Evolutionary conservation across 2,888 invertebrate genomes (phyloP), one percentile per base, ranked within the genome.

Genomic region (Andrena trimmerana): DNA sequence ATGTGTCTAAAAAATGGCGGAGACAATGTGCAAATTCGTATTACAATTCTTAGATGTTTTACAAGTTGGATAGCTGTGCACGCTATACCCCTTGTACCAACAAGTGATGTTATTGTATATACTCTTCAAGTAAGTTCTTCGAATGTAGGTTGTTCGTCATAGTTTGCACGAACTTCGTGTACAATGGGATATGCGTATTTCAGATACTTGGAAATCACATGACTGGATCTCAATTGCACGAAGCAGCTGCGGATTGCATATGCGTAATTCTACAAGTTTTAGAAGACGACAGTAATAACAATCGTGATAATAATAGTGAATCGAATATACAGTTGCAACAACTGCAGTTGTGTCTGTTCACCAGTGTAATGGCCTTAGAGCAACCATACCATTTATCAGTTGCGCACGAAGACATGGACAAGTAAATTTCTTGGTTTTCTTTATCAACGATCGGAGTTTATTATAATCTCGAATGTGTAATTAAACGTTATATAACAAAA

Each of bases 401-500:
- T 1, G 98, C 98, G 2, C 97, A 97, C 83, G 99, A 99, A 94
- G 99, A 99, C 92, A 97, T 97, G 86, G 98, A 98, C 95, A 99
- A 98, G 95, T 95, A 93, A 94, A 79, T 63, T 73, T 60, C 63
- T 48, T 16, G n/a, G 57, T 74, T 65, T 62, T 42, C 57, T 75
- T 67, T 52, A 48, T 48, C n/a, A 2, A 3, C 69, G 73, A 69
- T 70, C 16, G 60, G 20, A 29, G 5, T 50, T 31, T 7, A 42
- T 57, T 7, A 27, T 69, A 57, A 60, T 60, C 29, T 60, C 16
- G 59, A 65, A 24, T 52, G 52, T 68, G 27, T 66, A 75, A 16
- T 31, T 80, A 70, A 20, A 66, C 6, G 78, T 79, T 78, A 60
- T 70, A 29, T 81, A 68, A 42, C 4, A 16, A 65, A 60, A 78